phyloP scores from a whole-genome alignment of 2,113 vertebrate species.

The Carlito syrichta region DNA sequence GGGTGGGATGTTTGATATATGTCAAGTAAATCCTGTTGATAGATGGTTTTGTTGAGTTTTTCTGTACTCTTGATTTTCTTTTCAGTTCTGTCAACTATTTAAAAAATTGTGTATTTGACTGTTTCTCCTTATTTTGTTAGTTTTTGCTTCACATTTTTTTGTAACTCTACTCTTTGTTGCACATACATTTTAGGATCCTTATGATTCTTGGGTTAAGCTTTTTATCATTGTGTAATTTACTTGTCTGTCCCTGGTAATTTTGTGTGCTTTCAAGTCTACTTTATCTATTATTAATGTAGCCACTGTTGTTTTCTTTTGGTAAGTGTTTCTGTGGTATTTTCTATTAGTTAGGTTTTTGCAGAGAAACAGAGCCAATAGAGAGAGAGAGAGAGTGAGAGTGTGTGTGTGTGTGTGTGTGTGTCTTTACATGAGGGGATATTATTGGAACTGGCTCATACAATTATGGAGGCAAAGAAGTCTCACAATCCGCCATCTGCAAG shows the following conservation, averaged over 20 bases:
- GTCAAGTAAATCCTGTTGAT: background rate
- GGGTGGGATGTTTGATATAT: background rate
- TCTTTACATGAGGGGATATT: too few species aligned
- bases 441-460: background rate
- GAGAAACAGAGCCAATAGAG: too few species aligned
- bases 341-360: too few species aligned
- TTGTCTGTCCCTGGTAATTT: background rate
- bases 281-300: background rate
- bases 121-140: background rate
- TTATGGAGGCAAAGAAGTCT: background rate
- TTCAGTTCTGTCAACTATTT: background rate
- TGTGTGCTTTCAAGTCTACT: background rate
- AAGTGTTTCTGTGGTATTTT: background rate
- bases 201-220: background rate
- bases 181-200: background rate
- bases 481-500: background rate
- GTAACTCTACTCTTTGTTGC: background rate
- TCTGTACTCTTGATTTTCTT: background rate
- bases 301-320: background rate
- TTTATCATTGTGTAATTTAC: background rate
- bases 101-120: background rate
- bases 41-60: background rate
- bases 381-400: too few species aligned
- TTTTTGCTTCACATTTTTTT: background rate
- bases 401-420: too few species aligned